Evolutionary conservation across 2,888 invertebrate species (phyloP).

Genomic region (Muscina levida): DNA sequence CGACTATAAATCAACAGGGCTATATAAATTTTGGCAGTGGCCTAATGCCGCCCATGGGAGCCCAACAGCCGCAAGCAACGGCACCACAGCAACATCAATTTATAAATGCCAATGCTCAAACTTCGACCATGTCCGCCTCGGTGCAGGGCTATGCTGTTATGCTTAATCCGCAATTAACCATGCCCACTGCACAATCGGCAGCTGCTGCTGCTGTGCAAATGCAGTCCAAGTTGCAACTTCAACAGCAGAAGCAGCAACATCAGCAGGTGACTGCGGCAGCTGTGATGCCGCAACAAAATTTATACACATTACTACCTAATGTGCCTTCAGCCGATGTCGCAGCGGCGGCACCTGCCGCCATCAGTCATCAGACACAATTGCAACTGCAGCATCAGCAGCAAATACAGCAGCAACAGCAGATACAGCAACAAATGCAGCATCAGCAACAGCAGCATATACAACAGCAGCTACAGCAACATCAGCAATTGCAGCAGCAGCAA

Average conservation of each 20-base stretch:
- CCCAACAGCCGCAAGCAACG: conserved; percentile 32
- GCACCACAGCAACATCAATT: conserved; percentile 46
- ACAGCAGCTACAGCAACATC: background rate
- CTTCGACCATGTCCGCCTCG: conserved; percentile 64
- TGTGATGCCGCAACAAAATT: background rate
- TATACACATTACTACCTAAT: conserved; percentile 6
- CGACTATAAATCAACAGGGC: conserved; percentile 60
- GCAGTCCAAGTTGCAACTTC: conserved; percentile 45
- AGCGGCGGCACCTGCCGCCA: background rate
- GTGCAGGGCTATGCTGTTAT: conserved; percentile 54
- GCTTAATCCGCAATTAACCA: conserved; percentile 55
- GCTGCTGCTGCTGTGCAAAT: background rate
- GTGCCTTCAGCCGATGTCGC: background rate
- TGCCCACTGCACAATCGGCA: conserved; percentile 6
- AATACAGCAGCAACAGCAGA: conserved; percentile 2
- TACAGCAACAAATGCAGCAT: too few species aligned
- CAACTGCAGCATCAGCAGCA: background rate
- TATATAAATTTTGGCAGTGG: conserved; percentile 61
- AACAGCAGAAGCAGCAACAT: conserved; percentile 39
- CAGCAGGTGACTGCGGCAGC: conserved; percentile 5
- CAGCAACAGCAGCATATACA: too few species aligned
- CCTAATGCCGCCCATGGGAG: conserved; percentile 48
- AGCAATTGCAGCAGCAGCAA: background rate
- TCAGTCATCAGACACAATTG: background rate
- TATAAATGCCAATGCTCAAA: conserved; percentile 60